Conservation (phyloP, 2,113 vertebrate species). For the Elgaria multicarinata region DNA sequence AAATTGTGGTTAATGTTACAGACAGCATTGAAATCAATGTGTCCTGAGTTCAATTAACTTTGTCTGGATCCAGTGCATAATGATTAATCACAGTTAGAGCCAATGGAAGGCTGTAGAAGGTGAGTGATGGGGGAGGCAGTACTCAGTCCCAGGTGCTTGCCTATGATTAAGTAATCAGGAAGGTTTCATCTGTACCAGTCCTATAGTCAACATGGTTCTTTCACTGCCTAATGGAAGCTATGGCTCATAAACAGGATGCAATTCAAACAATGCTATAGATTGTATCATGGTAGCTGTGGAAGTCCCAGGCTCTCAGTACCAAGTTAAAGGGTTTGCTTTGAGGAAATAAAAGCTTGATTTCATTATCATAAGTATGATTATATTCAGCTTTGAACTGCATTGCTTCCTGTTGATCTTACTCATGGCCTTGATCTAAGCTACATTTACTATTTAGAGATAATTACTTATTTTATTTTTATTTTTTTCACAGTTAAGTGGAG, state of each 20-base stretch:
- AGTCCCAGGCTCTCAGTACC: slow-evolving; percentile 44
- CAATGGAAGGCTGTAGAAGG: not conserved
- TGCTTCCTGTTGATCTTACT: slow-evolving; percentile 78
- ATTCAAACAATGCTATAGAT: slow-evolving; percentile 49
- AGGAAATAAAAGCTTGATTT: slow-evolving; percentile 73
- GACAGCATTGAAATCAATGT: not conserved
- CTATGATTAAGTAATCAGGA: not conserved
- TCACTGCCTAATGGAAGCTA: slow-evolving; percentile 23
- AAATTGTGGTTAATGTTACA: not conserved
- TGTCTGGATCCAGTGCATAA: not conserved
- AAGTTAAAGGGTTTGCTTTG: slow-evolving; percentile 60
- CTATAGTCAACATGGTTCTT: not conserved
- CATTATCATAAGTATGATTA: slow-evolving; percentile 65
- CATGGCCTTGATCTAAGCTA: slow-evolving; percentile 70
- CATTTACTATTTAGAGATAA: slow-evolving; percentile 77
- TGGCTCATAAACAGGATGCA: slow-evolving; percentile 29
- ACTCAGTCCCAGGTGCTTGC: not conserved
- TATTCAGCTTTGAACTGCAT: slow-evolving; percentile 65
- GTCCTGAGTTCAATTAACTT: not conserved
- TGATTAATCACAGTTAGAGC: not conserved
- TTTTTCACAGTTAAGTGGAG: slow-evolving; percentile 85
- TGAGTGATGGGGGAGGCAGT: not conserved
- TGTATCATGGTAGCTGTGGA: slow-evolving; percentile 45
- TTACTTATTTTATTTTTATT: slow-evolving; percentile 83
- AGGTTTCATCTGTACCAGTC: not conserved